Conservation (phyloP, 2,888 invertebrate genomes). For the Tholera decimalis region DNA sequence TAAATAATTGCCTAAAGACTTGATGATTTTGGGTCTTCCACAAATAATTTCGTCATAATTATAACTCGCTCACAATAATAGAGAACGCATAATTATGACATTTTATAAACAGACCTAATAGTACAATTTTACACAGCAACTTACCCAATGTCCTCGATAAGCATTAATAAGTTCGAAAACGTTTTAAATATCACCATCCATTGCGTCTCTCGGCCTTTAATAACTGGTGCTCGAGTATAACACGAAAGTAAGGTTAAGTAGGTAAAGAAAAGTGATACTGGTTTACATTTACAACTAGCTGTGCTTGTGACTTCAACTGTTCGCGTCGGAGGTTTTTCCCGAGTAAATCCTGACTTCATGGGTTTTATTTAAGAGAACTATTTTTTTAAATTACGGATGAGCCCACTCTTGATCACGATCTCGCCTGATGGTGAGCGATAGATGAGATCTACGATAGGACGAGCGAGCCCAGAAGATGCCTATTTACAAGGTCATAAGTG, state of each 20-base stretch:
- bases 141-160: slow-evolving; percentile 33
- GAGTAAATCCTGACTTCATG: no score
- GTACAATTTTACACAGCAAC: not conserved
- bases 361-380: no score
- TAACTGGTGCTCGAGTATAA: slow-evolving; percentile 21
- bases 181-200: slow-evolving; percentile 8
- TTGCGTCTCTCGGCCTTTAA: slow-evolving; percentile 40
- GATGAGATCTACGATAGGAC: no score
- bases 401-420: no score
- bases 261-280: slow-evolving; percentile 18
- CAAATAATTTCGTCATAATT: not conserved
- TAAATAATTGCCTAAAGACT: no score
- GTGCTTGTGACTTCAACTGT: no score
- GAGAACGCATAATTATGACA: not conserved
- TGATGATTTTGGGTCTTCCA: no score
- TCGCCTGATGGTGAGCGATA: no score
- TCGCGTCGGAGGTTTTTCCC: no score
- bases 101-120: slow-evolving; percentile 1
- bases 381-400: no score
- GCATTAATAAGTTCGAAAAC: not conserved
- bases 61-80: not conserved
- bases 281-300: slow-evolving; percentile 11
- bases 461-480: no score
- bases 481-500: no score
- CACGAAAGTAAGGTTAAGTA: slow-evolving; percentile 9